These are phyloP conservation scores for Anthophora plumipes DNA, from an alignment of 2,888 invertebrate genomes.

Conservation along the genomic window DNA sequence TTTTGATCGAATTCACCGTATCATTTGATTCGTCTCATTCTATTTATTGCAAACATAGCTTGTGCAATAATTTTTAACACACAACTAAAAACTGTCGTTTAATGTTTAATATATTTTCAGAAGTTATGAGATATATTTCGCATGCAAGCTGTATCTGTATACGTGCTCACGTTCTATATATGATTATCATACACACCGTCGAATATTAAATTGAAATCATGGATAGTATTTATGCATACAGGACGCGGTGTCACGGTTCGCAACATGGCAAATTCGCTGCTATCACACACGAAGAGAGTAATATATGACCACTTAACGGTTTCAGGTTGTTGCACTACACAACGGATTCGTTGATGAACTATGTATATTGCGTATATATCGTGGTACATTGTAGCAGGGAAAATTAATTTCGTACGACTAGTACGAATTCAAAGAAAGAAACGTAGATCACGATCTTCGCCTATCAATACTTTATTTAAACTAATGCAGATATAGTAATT, in stretches of 20 bases:
- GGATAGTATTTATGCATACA: constrained; percentile 22
- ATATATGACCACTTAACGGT: constrained; percentile 17
- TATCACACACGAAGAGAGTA: constrained; percentile 9
- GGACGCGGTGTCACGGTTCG: constrained; percentile 18
- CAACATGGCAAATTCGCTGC: constrained; percentile 8
- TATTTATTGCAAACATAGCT: no score
- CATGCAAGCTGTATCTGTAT: background rate
- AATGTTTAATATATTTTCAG: background rate
- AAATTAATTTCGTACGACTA: no score
- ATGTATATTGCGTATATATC: background rate
- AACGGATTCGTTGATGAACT: constrained; percentile 18
- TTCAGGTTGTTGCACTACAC: constrained; percentile 9
- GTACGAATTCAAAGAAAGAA: no score
- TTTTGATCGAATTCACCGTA: no score
- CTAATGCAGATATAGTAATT: no score
- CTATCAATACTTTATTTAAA: no score
- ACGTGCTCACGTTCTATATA: background rate
- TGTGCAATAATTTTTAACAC: no score
- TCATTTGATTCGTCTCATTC: no score
- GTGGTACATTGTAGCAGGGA: no score
- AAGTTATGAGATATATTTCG: background rate
- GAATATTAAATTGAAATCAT: constrained; percentile 22
- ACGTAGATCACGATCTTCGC: no score
- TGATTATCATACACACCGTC: background rate
- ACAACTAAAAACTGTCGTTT: no score